Percentiles rank a stretch among this genome's conserved stretches.
These are phyloP conservation scores for Julus scandinavius DNA, from an alignment of 2,888 invertebrate genomes.

Conservation along the genomic window DNA sequence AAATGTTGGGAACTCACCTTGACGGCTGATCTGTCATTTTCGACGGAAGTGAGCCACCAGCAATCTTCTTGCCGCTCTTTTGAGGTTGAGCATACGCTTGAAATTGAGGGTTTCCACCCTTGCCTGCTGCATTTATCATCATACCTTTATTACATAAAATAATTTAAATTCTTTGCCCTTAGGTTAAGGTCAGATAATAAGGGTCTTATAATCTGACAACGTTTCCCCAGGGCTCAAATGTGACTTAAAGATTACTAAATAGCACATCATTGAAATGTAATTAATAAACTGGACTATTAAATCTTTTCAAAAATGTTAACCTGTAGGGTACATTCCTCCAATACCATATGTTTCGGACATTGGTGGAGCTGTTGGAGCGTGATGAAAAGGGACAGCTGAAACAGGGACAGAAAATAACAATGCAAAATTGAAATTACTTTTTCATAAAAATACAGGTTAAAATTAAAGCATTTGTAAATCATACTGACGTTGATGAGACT, in stretches of 20 bases:
- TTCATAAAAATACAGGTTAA: not conserved
- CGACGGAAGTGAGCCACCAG: constrained; percentile 40
- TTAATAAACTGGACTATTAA: no score
- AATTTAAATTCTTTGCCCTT: no score
- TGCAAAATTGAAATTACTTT: not conserved
- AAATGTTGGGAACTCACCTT: not conserved
- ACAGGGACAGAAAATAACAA: not conserved
- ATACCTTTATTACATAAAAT: no score
- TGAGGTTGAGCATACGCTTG: constrained; percentile 52
- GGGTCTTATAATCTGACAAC: no score
- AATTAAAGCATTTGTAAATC: not conserved
- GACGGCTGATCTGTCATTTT: not conserved
- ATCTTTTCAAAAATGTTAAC: not conserved
- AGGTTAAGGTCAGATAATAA: no score
- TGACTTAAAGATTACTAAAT: no score
- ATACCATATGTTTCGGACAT: constrained; percentile 55
- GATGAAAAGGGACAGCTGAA: not conserved
- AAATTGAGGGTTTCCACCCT: constrained; percentile 20
- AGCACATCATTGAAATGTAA: no score
- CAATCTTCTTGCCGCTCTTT: constrained; percentile 37
- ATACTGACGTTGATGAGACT: constrained; percentile 48
- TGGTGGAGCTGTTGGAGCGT: constrained; percentile 53
- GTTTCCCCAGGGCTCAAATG: no score
- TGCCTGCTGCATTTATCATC: constrained; percentile 41
- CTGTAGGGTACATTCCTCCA: constrained; percentile 45